Evolutionary conservation across 2,797 vertebrate species (phyloP), one percentile per base, ranked within the genome.

Genomic region (Coregonus ussuriensis): DNA sequence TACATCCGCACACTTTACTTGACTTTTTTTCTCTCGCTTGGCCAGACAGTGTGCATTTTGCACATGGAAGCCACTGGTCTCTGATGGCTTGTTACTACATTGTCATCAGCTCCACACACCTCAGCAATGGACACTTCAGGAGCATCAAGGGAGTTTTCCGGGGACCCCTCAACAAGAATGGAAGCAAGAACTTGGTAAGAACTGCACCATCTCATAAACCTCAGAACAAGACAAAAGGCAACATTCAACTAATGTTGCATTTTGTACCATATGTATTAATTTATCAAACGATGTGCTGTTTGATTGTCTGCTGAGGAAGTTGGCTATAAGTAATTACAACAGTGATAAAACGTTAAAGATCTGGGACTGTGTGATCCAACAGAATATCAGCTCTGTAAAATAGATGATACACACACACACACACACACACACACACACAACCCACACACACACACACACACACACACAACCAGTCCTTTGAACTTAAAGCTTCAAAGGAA

Each of bases 111-210:
- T 99, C 98, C 93, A 96, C 98, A 87, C 98, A 96, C 88, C 96
- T 98, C 94, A 96, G 93, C 93, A 98, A 98, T 84, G 98, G 98
- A 86, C 97, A 98, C 95, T 97, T 98, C 93, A 94, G 98, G 90
- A 99, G 95, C 95, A 97, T 99, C 96, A 99, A 99, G 91, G 98
- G 98, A 93, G 97, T 99, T 90, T 99, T 99, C 94, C 94, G 97
- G 47, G 97, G 98, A 85, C 97, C 97, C 77, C 97, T 99, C 88
- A 95, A 96, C 95, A 93, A 96, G 89, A 94, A 91, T 78, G 93
- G 95, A 71, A 95, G 90, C 87, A 95, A 94, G 89, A 96, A 92
- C 94, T 94, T 95, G 96, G 97, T 99, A 96, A 96, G 91, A 21
- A n/a, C 18, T 59, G 54, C 6, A 16, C 54, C 6, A 59, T n/a